Percentiles rank a stretch among this genome's conserved stretches.
Conservation (phyloP, 1,140 invertebrate genomes). For the Neomicropteryx cornuta region DNA sequence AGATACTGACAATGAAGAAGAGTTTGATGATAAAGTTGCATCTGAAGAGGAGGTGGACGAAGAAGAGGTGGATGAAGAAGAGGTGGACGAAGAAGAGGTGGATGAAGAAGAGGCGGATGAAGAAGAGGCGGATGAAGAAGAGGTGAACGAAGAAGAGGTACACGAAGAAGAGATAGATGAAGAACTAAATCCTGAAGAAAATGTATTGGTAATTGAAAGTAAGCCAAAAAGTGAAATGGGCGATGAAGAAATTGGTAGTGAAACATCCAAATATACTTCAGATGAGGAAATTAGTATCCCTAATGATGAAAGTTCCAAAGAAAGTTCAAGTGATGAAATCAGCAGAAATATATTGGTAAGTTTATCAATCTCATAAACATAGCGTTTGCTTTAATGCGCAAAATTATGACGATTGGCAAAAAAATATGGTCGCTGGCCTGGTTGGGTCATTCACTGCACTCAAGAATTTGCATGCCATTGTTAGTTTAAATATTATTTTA, state of each 20-base stretch:
- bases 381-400: no score
- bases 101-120: constrained; percentile 6
- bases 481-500: no score
- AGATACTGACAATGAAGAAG: constrained; percentile 12
- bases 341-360: no score
- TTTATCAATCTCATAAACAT: no score
- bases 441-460: no score
- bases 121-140: constrained; percentile 4
- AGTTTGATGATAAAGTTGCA: constrained; percentile 5
- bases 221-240: constrained; percentile 5
- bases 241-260: constrained; percentile 5
- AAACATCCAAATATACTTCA: no score
- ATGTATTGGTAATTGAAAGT: not conserved
- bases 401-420: no score
- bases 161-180: constrained; percentile 5
- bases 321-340: constrained; percentile 8
- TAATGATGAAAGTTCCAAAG: constrained; percentile 10
- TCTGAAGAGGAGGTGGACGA: constrained; percentile 12
- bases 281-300: no score
- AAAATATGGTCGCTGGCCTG: no score
- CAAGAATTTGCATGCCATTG: no score
- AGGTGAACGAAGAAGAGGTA: not conserved
- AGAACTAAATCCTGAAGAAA: constrained; percentile 3
- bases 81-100: not conserved
- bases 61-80: not conserved